Evolutionary conservation across 1,140 invertebrate species (phyloP).

Genomic region (Rhynchophorus ferrugineus): DNA sequence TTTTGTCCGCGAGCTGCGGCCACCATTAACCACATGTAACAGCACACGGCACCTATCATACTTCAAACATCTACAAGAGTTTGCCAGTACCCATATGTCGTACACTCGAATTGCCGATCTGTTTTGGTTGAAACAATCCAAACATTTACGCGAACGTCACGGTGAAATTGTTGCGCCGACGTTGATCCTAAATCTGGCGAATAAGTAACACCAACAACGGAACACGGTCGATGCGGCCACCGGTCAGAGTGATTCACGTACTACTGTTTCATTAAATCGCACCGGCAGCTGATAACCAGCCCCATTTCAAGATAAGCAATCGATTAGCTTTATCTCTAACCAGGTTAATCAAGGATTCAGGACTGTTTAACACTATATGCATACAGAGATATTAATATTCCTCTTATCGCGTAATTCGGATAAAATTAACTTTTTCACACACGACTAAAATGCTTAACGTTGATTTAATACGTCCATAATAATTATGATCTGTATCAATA

Average conservation of each 20-base stretch:
- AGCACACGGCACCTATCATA: not conserved
- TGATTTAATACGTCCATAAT: too few relatives aligned
- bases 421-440: too few relatives aligned
- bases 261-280: not conserved
- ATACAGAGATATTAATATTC: too few relatives aligned
- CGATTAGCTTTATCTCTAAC: not conserved
- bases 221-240: not conserved
- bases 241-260: not conserved
- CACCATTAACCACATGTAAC: not conserved
- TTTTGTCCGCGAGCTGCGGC: not conserved
- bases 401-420: too few relatives aligned
- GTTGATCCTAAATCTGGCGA: too few relatives aligned
- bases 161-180: too few relatives aligned
- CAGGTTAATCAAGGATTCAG: not conserved
- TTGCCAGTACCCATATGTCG: too few relatives aligned
- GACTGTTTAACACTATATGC: too few relatives aligned
- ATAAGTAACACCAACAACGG: too few relatives aligned
- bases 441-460: too few relatives aligned
- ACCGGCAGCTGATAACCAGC: not conserved
- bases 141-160: constrained; percentile 34
- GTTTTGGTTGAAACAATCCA: constrained; percentile 32
- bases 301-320: not conserved
- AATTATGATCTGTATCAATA: too few relatives aligned
- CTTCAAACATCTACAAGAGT: too few relatives aligned
- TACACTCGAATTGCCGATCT: constrained; percentile 14